These are phyloP conservation scores for Dufourea novaeangliae DNA, from an alignment of 1,140 invertebrate genomes.

Conservation along the genomic window DNA sequence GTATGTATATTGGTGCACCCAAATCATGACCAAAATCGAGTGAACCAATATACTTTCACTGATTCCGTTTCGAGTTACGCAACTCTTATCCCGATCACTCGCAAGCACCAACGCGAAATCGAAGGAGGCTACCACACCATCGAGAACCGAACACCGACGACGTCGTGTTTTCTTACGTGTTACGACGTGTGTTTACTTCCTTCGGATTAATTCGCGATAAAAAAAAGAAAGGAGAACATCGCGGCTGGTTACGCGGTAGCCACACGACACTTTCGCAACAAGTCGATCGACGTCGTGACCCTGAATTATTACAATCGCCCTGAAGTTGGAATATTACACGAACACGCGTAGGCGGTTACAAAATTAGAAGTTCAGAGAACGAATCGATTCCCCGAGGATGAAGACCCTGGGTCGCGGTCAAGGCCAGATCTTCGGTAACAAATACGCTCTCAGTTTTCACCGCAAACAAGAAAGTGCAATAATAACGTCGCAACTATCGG, in stretches of 20 bases:
- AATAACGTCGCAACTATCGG: slow-evolving; percentile 32
- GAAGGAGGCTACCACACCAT: not conserved
- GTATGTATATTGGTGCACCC: too few relatives aligned
- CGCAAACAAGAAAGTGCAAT: slow-evolving; percentile 13
- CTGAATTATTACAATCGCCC: slow-evolving; percentile 57
- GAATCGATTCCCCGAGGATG: slow-evolving; percentile 73
- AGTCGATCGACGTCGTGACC: slow-evolving; percentile 40
- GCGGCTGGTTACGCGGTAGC: not conserved
- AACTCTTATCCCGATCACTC: slow-evolving; percentile 15
- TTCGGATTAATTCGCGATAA: slow-evolving; percentile 2
- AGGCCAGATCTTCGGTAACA: slow-evolving; percentile 66
- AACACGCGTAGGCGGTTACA: slow-evolving; percentile 44
- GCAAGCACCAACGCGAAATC: not conserved
- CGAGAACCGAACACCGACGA: slow-evolving; percentile 9
- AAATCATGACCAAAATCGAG: too few relatives aligned
- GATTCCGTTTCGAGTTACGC: not conserved
- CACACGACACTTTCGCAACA: slow-evolving; percentile 36
- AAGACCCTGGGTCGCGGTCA: slow-evolving; percentile 77
- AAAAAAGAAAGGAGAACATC: slow-evolving; percentile 1
- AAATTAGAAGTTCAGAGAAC: slow-evolving; percentile 61
- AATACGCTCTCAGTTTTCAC: slow-evolving; percentile 50
- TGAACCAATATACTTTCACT: not conserved
- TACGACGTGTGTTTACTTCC: slow-evolving; percentile 17
- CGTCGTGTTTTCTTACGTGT: slow-evolving; percentile 4
- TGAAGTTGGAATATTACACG: slow-evolving; percentile 31